A percentile compares a stretch with the other conserved stretches of the same genome.
These are phyloP conservation scores for Engystomops pustulosus DNA, from an alignment of 2,113 vertebrate species.

Conservation along the genomic window DNA sequence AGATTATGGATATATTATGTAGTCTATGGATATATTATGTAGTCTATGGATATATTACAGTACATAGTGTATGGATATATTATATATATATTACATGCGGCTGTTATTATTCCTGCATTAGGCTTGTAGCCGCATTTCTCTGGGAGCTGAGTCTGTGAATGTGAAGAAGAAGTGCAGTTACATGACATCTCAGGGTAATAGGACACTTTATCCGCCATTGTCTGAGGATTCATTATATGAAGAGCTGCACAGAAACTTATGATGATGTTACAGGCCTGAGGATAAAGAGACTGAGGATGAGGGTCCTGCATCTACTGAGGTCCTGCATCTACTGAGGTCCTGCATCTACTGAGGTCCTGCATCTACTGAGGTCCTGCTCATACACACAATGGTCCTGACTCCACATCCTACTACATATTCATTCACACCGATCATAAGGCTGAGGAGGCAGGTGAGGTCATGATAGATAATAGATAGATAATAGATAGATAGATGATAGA, in stretches of 20 bases:
- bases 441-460: not conserved
- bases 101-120: not conserved
- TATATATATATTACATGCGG: not conserved
- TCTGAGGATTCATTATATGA: slow-evolving; percentile 11
- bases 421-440: not conserved
- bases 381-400: not conserved
- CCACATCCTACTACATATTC: not conserved
- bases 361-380: not conserved
- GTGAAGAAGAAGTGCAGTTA: slow-evolving; percentile 26
- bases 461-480: no score
- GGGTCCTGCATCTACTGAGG: no score
- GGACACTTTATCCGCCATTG: slow-evolving; percentile 28
- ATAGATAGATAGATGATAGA: no score
- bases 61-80: no score
- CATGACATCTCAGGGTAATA: slow-evolving; percentile 27
- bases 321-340: no score
- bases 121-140: not conserved
- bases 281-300: not conserved
- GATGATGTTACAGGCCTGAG: not conserved
- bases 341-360: no score
- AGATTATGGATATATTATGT: no score
- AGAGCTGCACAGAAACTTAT: slow-evolving; percentile 12
- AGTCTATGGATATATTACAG: no score
- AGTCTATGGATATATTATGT: no score
- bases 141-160: slow-evolving; percentile 14